These are phyloP conservation scores for Epinephelus awoara DNA, from an alignment of 2,797 vertebrate genomes.

Conservation along the genomic window DNA sequence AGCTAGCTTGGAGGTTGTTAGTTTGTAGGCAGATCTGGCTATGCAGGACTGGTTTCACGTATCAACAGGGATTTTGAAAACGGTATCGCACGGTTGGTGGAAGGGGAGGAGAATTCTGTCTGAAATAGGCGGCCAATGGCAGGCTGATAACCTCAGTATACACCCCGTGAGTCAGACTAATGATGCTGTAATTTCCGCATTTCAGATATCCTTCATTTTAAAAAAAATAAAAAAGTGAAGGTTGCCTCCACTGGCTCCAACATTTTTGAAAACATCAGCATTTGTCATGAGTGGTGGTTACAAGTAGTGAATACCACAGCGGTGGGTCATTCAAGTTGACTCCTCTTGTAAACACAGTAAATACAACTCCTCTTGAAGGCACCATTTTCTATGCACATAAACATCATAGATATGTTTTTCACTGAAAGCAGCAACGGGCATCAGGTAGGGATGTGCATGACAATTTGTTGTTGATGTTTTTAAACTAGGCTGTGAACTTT, in stretches of 20 bases:
- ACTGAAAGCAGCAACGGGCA: conserved; percentile 20
- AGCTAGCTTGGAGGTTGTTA: no score
- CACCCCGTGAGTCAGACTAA: background rate
- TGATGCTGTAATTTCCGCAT: background rate
- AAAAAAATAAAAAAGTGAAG: background rate
- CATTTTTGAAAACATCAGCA: background rate
- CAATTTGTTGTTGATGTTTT: conserved; percentile 48
- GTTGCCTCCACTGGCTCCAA: background rate
- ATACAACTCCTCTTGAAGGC: conserved; percentile 10
- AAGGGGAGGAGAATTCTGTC: no score
- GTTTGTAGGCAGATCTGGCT: no score
- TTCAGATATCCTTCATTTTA: background rate
- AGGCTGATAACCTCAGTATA: no score
- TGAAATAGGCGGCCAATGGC: no score
- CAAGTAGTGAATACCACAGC: conserved; percentile 10
- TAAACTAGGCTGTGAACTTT: conserved; percentile 23
- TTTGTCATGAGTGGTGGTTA: background rate
- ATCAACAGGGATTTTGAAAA: no score
- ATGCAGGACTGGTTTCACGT: no score
- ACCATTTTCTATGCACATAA: conserved; percentile 14
- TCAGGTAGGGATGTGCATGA: conserved; percentile 6
- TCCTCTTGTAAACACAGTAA: conserved; percentile 20
- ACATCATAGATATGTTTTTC: conserved; percentile 25
- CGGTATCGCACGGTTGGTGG: no score
- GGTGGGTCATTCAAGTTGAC: conserved; percentile 6